Conservation (phyloP, 37 sponge, comb jelly and placozoan species). For the Cliona cf. orientalis region DNA sequence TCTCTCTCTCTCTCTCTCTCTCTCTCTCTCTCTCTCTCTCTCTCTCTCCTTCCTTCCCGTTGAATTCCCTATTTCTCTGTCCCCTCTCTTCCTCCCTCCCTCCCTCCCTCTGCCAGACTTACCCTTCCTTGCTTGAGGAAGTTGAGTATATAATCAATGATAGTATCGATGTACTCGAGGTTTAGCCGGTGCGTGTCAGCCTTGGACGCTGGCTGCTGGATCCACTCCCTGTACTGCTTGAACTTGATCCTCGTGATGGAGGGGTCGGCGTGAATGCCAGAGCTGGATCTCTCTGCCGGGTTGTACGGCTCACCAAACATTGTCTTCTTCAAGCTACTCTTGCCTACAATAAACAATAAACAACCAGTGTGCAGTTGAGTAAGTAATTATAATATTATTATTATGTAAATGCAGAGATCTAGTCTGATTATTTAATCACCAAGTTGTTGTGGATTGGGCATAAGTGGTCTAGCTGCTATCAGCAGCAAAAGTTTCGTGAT, state of each 20-base stretch:
- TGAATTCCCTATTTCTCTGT: too few species aligned
- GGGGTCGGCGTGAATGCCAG: constrained; percentile 70
- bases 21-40: neutral
- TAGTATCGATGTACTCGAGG: constrained; percentile 69
- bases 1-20: neutral
- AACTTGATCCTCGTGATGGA: constrained; percentile 55
- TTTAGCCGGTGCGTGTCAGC: constrained; percentile 74
- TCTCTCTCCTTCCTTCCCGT: neutral
- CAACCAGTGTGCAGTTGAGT: neutral
- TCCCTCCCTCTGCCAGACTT: too few species aligned
- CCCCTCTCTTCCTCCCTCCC: neutral
- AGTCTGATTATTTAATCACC: too few species aligned
- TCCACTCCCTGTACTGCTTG: constrained; percentile 78
- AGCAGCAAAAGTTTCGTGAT: too few species aligned
- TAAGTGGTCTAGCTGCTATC: too few species aligned
- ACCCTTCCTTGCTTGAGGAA: constrained; percentile 52
- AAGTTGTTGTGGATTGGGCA: too few species aligned
- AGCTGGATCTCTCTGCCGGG: constrained; percentile 38
- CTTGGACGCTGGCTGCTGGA: constrained; percentile 62
- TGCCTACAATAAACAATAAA: constrained; percentile 56
- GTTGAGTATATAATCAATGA: constrained; percentile 70
- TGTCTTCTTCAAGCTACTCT: constrained; percentile 78
- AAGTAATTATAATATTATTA: neutral
- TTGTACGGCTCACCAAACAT: constrained; percentile 70
- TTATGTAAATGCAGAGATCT: too few species aligned